Evolutionary conservation across 2,113 vertebrate genomes (phyloP).

Genomic region (Alexandromys fortis): DNA sequence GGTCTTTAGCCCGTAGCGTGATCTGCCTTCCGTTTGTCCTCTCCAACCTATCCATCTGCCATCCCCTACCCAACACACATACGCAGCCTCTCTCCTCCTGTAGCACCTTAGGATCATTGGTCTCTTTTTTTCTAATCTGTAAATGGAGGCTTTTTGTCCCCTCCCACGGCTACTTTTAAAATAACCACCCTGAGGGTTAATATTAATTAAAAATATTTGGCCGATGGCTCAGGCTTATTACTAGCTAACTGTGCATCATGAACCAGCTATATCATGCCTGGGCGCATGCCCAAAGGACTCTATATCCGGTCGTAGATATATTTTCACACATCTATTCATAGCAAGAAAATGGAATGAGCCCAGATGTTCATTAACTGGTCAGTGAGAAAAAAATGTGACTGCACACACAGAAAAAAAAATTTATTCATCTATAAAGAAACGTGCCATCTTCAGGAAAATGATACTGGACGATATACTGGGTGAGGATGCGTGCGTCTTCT

Average conservation of each 20-base stretch:
- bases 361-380: not conserved
- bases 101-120: not conserved
- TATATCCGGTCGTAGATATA: not conserved
- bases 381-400: not conserved
- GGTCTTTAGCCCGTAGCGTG: fast-evolving
- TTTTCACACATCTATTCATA: no score
- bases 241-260: no score
- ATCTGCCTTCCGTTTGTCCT: no score
- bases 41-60: not conserved
- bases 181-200: no score
- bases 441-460: not conserved
- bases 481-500: not conserved
- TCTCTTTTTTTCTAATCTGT: no score
- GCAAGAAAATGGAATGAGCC: not conserved
- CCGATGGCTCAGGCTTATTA: no score
- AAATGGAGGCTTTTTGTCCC: no score
- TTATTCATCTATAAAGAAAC: not conserved
- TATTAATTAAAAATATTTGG: no score
- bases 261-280: not conserved
- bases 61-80: not conserved
- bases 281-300: not conserved
- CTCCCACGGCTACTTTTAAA: no score
- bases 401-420: not conserved
- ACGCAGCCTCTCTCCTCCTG: not conserved
- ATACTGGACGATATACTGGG: not conserved